Evolutionary conservation across 2,888 invertebrate genomes (phyloP), one percentile per base, ranked within the genome.

Genomic region (Aphodius granarius): DNA sequence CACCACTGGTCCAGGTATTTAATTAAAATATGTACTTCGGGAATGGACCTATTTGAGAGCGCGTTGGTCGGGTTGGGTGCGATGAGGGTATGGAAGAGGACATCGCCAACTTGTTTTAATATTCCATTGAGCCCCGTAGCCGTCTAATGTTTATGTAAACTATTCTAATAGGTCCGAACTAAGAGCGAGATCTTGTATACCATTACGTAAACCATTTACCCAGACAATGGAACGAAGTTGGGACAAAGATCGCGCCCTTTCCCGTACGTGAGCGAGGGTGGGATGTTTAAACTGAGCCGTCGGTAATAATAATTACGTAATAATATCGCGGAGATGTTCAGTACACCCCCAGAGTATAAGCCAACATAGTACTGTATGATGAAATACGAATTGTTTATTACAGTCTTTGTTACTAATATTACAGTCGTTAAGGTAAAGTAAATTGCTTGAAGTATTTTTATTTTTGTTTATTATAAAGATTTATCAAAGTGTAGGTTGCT

Each of bases 271-370:
- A 13, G 43, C 9, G 13, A 6, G 43, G 43, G 43, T 13, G 43
- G 43, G 43, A 13, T 9, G 43, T 43, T 43, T 43, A 43, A 43
- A 43, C 43, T 68, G 72, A 68, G 68, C 68, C 68, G 68, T 22
- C 68, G 65, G 71, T 70, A 64, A 62, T 77, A 72, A 77, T 77
- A 77, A 77, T 77, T 75, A 75, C 73, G 66, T 73, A 75, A 77
- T 77, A 77, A 77, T 73, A 73, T 75, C 75, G 73, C 72, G 74
- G 64, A n/a, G n/a, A n/a, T 65, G 72, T 22, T 73, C 70, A 20
- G 62, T 75, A 71, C 72, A 68, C 73, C n/a, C 74, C 22, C 17
- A 73, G 75, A 74, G 72, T 71, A 66, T 72, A 64, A 68, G 22
- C 72, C 72, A 74, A 73, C 75, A 68, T 71, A 64, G 9, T 16